Base-by-base conservation (phyloP, 1,140 invertebrate species). In the Caenorhabditis remanei region DNA sequence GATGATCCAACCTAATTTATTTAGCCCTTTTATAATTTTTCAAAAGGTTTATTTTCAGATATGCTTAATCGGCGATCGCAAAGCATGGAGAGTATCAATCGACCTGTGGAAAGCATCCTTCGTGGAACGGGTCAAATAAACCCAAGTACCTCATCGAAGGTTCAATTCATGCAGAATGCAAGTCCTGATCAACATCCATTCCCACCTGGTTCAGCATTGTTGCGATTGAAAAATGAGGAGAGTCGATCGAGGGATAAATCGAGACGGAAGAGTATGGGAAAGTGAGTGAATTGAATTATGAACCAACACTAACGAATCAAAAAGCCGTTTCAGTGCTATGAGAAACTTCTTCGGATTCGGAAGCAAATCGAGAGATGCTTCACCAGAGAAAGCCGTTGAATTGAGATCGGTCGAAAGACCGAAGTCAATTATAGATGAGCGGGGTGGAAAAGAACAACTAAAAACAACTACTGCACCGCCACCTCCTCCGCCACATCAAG, bases 251-350 rank as follows among this genome's bases (percentile, higher is more conserved):
- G 71, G 24, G 71, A 79, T 13, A 83, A 65, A n/a, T 53, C 41
- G 21, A 71, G 86, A 48, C n/a, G 86, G 41, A 87, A 87, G 56
- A 87, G 86, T 65, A 71, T 87, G 50, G 86, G 86, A 82, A 87
- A 65, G 85, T 86, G 56, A 56, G 65, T 75, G 3, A 19, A 32
- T 24, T 65, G 6, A 14, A 16, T 19, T 58, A 11, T 16, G 32
- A 63, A 9, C 32, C 0, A 1, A 11, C 56, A 71, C 65, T 79
- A 50, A 79, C 46, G 2, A 79, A 79, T 79, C 46, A 5, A 50
- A n/a, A 43, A 79, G 71, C 40, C 46, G 19, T 79, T 85, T 82
- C 56, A 86, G 79, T 65, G 79, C 86, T 4, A 75, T 87, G 55
- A 61, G 71, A 58, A 87, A 71, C 61, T 87, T 71, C 48, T 87